phyloP scores from a whole-genome alignment of 2,888 invertebrate genomes.

The Drosophila pseudotakahashii region DNA sequence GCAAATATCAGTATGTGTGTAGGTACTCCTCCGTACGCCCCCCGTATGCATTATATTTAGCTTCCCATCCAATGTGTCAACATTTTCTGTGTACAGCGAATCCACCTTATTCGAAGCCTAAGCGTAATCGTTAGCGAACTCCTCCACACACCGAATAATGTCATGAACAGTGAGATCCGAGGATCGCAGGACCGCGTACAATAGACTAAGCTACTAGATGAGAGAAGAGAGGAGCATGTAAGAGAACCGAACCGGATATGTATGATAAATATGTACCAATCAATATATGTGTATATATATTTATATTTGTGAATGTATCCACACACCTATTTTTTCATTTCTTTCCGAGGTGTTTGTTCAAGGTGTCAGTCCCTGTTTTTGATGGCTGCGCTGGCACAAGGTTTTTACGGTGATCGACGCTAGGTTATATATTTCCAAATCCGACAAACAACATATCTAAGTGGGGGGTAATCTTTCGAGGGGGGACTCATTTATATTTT shows the following conservation, averaged over 20 bases:
- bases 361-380: slow-evolving; percentile 4
- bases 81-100: slow-evolving; percentile 48
- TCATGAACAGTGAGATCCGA: slow-evolving; percentile 7
- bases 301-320: slow-evolving; percentile 63
- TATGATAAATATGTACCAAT: slow-evolving; percentile 65
- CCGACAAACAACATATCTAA: slow-evolving; percentile 28
- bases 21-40: slow-evolving; percentile 3
- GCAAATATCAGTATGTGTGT: slow-evolving; percentile 46
- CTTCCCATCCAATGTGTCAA: slow-evolving; percentile 40
- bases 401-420: slow-evolving; percentile 1
- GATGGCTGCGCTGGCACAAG: slow-evolving; percentile 3
- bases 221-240: slow-evolving; percentile 17
- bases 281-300: slow-evolving; percentile 49
- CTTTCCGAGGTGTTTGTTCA: slow-evolving; percentile 33
- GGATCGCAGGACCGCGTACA: slow-evolving; percentile 7
- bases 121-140: slow-evolving; percentile 17
- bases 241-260: slow-evolving; percentile 61
- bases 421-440: slow-evolving; percentile 10
- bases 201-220: slow-evolving; percentile 17
- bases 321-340: slow-evolving; percentile 50
- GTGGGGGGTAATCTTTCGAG: background rate
- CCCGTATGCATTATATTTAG: slow-evolving; percentile 20
- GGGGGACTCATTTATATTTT: background rate
- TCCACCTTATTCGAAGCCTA: slow-evolving; percentile 26
- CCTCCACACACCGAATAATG: slow-evolving; percentile 5